Evolutionary conservation across 1,140 invertebrate genomes (phyloP), one percentile per base, ranked within the genome.

Genomic region (Phymorhynchus buccinoides): DNA sequence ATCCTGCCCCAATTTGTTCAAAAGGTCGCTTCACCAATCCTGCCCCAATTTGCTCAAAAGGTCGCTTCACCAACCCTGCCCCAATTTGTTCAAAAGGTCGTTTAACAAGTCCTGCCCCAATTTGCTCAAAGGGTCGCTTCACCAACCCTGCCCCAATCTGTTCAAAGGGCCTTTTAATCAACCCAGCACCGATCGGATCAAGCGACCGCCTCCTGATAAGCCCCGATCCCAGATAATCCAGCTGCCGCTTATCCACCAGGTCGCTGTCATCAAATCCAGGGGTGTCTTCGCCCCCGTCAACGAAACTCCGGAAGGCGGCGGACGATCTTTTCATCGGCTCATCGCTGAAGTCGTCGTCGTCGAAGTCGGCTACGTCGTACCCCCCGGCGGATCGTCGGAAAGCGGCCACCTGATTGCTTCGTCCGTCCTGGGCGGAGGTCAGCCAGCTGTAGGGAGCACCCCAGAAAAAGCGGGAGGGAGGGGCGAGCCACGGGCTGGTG

Each of bases 251-350:
- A 6, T 37, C 71, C 35, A 75, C 71, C 35, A 75, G 68, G 16
- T 37, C 71, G 35, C 14, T 37, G 35, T 37, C 71, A 37, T 75
- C 71, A 32, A 14, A 12, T 30, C 37, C 35, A 14, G 16, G 32
- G 9, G 71, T 30, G 44, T 48, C 77, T 3, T 7, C 27, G 1
- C 22, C 39, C 3, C 3, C 35, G 42, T 48, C 42, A 3, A 79
- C 18, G 42, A 79, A 79, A n/a, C 77, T 79, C 77, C 42, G 1
- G 77, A 79, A 79, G 42, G 27, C 44, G 14, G 77, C 32, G 42
- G 30, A 42, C 37, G 78, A 77, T 35, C 56, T 86, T 56, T 83
- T 86, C 52, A 79, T 77, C 1, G 83, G 73, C 16, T 80, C 85
- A 14, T n/a, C 52, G 1, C 79, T 75, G 14, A 86, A 27, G 32